Conservation (phyloP, 2,113 vertebrate species). For the Petrocephalus microphthalmus region DNA sequence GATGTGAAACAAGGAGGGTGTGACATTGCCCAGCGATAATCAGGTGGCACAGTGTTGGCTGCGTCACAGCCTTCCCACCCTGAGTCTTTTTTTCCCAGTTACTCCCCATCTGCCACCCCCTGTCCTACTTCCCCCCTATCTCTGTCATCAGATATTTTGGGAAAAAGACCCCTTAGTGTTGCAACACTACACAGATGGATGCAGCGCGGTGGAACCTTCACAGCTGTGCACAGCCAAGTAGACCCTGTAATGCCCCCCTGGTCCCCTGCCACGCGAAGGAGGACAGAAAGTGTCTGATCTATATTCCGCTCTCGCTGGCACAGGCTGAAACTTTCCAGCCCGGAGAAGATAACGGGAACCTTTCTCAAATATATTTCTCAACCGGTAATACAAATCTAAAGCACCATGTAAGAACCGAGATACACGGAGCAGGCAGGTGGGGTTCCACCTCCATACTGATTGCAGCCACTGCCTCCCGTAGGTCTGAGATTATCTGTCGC, state of each 20-base stretch:
- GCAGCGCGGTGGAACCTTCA: background rate
- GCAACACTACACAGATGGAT: background rate
- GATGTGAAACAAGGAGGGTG: background rate
- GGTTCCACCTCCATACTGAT: background rate
- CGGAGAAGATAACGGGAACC: background rate
- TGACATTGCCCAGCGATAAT: background rate
- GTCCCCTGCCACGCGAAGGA: background rate
- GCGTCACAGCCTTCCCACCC: background rate
- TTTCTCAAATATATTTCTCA: background rate
- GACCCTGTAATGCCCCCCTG: background rate
- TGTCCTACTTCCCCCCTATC: background rate
- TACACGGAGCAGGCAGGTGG: background rate
- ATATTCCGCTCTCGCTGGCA: background rate
- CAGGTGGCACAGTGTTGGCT: background rate
- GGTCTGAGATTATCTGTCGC: background rate
- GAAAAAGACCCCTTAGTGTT: background rate
- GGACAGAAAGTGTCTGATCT: background rate
- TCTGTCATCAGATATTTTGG: background rate
- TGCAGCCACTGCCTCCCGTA: background rate
- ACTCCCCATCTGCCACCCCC: background rate
- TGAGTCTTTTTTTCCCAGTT: background rate
- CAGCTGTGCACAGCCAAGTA: background rate
- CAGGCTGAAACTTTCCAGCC: background rate
- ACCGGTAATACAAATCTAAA: background rate
- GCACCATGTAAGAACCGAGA: background rate